Percentiles rank a stretch among this genome's conserved stretches.
phyloP scores from a whole-genome alignment of 2,113 vertebrate species.

The Pelecanoides urinatrix region DNA sequence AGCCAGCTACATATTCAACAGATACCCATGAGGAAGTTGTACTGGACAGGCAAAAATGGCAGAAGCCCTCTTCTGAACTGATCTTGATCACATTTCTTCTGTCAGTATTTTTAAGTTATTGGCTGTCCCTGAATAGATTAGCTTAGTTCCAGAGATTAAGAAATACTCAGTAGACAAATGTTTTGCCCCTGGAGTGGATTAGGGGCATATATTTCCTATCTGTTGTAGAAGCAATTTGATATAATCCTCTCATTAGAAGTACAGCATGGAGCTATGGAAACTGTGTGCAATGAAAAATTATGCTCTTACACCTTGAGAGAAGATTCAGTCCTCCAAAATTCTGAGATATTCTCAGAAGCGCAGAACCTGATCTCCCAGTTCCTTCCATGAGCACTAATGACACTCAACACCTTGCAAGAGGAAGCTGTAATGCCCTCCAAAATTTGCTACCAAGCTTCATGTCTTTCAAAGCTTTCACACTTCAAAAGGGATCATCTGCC shows the following conservation, averaged over 20 bases:
- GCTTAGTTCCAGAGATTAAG: not conserved
- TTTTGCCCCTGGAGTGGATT: not conserved
- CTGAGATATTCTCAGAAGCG: not conserved
- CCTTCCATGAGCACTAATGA: not conserved
- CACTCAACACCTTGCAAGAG: not conserved
- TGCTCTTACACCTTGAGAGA: not conserved
- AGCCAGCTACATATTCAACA: not conserved
- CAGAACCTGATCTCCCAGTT: not conserved
- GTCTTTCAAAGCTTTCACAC: not conserved
- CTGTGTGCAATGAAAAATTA: not conserved
- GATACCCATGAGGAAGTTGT: not conserved
- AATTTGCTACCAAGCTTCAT: not conserved
- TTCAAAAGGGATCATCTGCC: not conserved
- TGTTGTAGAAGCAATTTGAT: not conserved
- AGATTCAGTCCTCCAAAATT: not conserved
- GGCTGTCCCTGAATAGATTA: not conserved
- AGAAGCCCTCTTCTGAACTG: not conserved
- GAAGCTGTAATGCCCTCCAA: not conserved
- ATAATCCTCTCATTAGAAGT: not conserved
- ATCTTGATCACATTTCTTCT: not conserved
- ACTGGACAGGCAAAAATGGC: not conserved
- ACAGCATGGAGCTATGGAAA: not conserved
- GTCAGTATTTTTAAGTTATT: not conserved
- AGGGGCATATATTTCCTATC: not conserved
- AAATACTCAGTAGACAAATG: not conserved